A percentile compares a stretch with the other conserved stretches of the same genome.
phyloP scores from a whole-genome alignment of 2,113 vertebrate genomes.

The Muntiacus muntjak region DNA sequence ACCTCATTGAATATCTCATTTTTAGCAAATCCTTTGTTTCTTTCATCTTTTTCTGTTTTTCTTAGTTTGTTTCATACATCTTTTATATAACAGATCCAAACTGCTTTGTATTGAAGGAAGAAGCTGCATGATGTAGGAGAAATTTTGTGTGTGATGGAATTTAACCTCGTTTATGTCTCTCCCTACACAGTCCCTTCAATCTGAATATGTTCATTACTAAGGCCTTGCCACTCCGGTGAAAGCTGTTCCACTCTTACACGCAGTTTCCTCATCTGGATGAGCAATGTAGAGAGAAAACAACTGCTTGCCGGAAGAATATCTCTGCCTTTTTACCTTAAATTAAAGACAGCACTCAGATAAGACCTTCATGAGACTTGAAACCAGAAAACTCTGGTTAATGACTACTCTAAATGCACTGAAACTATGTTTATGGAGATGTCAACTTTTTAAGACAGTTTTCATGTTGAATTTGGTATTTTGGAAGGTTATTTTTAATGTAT shows the following conservation, averaged over 20 bases:
- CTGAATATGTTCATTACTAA: constrained; percentile 93
- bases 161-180: constrained; percentile 79
- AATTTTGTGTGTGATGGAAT: background rate
- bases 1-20: background rate
- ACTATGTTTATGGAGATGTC: constrained; percentile 68
- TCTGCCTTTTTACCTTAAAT: constrained; percentile 57
- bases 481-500: constrained; percentile 78
- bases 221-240: constrained; percentile 79
- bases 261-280: constrained; percentile 51
- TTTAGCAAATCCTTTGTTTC: background rate
- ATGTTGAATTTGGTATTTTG: constrained; percentile 68
- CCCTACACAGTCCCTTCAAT: constrained; percentile 93
- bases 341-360: constrained; percentile 58
- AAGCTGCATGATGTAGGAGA: background rate
- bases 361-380: constrained; percentile 56
- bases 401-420: constrained; percentile 81
- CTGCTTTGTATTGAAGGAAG: background rate
- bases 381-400: constrained; percentile 60
- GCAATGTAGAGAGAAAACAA: constrained; percentile 46
- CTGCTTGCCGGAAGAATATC: constrained; percentile 49
- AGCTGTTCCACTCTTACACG: constrained; percentile 57
- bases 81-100: background rate
- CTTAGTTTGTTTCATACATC: background rate
- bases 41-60: background rate
- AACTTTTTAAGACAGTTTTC: constrained; percentile 69